Evolutionary conservation across 2,888 invertebrate genomes (phyloP).

Genomic region (Druceiella hillmani): DNA sequence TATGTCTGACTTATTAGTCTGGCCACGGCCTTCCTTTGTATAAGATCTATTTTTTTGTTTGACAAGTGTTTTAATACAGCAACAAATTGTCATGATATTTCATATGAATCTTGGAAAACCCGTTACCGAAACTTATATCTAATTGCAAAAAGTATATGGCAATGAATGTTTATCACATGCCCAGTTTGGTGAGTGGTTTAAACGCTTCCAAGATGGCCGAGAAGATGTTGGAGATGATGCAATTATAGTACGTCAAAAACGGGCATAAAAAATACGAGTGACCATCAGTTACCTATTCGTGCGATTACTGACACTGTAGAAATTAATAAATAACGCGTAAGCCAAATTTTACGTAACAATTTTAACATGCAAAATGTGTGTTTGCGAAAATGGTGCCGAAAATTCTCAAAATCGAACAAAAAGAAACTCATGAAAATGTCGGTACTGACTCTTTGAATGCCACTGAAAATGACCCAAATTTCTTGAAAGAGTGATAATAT

Average conservation of each 20-base stretch:
- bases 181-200: neutral
- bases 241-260: too few species aligned
- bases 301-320: neutral
- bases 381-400: neutral
- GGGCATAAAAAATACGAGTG: too few species aligned
- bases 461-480: conserved; percentile 1
- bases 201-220: neutral
- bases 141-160: too few species aligned
- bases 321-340: neutral
- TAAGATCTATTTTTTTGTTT: neutral
- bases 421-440: neutral
- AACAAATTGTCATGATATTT: neutral
- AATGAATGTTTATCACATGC: conserved; percentile 1
- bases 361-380: neutral
- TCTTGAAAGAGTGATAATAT: conserved; percentile 1
- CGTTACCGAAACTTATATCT: neutral
- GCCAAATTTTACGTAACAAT: neutral
- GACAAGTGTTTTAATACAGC: conserved; percentile 1
- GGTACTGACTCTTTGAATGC: neutral
- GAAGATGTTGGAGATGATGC: neutral
- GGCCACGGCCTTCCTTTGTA: neutral
- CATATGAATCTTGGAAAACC: neutral
- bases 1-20: too few species aligned
- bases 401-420: neutral
- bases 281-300: neutral